phyloP scores from a whole-genome alignment of 2,888 invertebrate species.

The Temnothorax rugatulus region DNA sequence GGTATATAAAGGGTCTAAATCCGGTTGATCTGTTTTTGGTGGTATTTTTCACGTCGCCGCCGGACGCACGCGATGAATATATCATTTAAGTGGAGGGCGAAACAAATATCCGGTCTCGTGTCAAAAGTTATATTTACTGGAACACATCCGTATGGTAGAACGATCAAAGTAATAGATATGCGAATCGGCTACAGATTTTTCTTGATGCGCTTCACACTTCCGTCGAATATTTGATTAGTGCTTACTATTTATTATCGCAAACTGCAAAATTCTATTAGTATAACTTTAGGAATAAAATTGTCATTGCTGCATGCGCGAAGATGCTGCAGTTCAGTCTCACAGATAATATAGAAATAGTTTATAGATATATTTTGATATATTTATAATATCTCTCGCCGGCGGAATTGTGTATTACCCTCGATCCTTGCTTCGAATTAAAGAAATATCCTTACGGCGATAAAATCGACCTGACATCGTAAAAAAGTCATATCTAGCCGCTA shows the following conservation, averaged over 20 bases:
- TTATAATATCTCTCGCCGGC: neutral
- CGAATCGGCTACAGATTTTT: slow-evolving; percentile 32
- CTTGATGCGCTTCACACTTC: neutral
- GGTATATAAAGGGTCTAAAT: slow-evolving; percentile 55
- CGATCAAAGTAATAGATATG: slow-evolving; percentile 50
- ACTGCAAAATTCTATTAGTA: neutral
- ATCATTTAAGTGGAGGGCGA: slow-evolving; percentile 56
- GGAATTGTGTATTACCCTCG: neutral
- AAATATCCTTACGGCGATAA: neutral
- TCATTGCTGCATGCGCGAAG: neutral
- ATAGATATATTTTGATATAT: neutral
- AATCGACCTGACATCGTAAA: slow-evolving; percentile 8
- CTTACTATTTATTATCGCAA: slow-evolving; percentile 8
- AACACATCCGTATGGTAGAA: slow-evolving; percentile 9
- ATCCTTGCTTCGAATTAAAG: neutral
- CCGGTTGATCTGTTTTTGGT: slow-evolving; percentile 53
- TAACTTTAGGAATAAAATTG: neutral
- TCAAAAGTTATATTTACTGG: slow-evolving; percentile 54
- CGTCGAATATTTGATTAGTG: slow-evolving; percentile 16
- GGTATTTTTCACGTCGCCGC: slow-evolving; percentile 57
- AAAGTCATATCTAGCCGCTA: neutral
- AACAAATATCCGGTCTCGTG: slow-evolving; percentile 52
- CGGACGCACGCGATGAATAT: slow-evolving; percentile 57
- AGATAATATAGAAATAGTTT: neutral
- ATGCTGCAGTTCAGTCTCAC: neutral